Evolutionary conservation across 2,888 invertebrate genomes (phyloP).

Genomic region (Eupithecia pulchellata): DNA sequence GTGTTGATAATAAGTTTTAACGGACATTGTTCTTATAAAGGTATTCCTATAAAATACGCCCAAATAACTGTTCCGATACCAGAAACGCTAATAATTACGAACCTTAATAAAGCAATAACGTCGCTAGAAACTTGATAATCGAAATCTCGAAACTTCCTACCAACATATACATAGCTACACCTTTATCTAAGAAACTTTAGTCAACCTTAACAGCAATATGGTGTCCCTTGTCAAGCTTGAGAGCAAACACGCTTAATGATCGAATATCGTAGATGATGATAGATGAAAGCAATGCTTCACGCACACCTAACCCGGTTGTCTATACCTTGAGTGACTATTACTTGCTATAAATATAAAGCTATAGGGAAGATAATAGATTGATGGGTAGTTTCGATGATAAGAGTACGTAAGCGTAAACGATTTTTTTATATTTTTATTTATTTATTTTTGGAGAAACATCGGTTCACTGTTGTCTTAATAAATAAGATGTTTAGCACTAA

Average conservation of each 20-base stretch:
- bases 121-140: constrained; percentile 27
- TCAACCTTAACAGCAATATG: constrained; percentile 77
- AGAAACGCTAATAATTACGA: constrained; percentile 12
- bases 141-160: constrained; percentile 29
- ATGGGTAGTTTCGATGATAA: background rate
- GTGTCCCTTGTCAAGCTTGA: constrained; percentile 75
- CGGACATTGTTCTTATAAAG: background rate
- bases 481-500: too few species aligned
- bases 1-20: background rate
- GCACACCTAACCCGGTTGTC: constrained; percentile 68
- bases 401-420: background rate
- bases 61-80: background rate
- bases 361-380: constrained; percentile 6
- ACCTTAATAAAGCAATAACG: constrained; percentile 24
- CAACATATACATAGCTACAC: constrained; percentile 26
- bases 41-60: constrained; percentile 4
- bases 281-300: constrained; percentile 80
- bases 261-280: constrained; percentile 78
- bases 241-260: constrained; percentile 81
- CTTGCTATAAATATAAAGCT: constrained; percentile 21
- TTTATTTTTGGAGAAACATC: too few species aligned
- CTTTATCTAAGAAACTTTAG: constrained; percentile 56
- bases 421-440: too few species aligned
- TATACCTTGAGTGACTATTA: constrained; percentile 39
- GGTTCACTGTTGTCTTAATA: too few species aligned